Percentiles rank a stretch among this genome's conserved stretches.
These are phyloP conservation scores for Phoeniculus purpureus DNA, from an alignment of 2,797 vertebrate species.

Conservation along the genomic window DNA sequence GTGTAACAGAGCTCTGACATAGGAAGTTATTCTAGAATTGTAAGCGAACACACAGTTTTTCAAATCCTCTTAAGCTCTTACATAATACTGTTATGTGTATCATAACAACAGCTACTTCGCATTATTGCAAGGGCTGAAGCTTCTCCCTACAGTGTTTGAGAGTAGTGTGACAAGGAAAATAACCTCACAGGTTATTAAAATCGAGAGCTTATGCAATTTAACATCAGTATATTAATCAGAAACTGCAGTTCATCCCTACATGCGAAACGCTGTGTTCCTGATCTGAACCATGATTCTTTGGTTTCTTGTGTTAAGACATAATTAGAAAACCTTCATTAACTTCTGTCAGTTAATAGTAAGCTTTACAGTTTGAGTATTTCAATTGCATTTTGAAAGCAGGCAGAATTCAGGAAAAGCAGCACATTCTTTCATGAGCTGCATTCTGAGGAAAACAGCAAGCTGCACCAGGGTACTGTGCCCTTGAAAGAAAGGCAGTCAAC, in stretches of 20 bases:
- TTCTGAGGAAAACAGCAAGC: not conserved
- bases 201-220: not conserved
- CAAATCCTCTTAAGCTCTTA: constrained; percentile 54
- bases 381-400: not conserved
- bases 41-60: not conserved
- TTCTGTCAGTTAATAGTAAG: not conserved
- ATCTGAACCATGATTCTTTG: not conserved
- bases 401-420: not conserved
- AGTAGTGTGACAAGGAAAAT: not conserved
- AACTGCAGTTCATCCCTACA: not conserved
- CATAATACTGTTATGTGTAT: constrained; percentile 31
- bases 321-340: not conserved
- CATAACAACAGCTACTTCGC: constrained; percentile 19
- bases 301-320: not conserved
- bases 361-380: not conserved
- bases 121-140: not conserved
- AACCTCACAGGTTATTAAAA: not conserved
- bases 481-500: constrained; percentile 11
- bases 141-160: not conserved
- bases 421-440: not conserved
- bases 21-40: not conserved
- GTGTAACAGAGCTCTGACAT: not conserved
- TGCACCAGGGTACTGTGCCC: not conserved
- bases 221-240: not conserved
- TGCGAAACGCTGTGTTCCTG: not conserved